A percentile compares a stretch with the other conserved stretches of the same genome.
phyloP scores from a whole-genome alignment of 2,113 vertebrate genomes.

The Pampusana beccarii region DNA sequence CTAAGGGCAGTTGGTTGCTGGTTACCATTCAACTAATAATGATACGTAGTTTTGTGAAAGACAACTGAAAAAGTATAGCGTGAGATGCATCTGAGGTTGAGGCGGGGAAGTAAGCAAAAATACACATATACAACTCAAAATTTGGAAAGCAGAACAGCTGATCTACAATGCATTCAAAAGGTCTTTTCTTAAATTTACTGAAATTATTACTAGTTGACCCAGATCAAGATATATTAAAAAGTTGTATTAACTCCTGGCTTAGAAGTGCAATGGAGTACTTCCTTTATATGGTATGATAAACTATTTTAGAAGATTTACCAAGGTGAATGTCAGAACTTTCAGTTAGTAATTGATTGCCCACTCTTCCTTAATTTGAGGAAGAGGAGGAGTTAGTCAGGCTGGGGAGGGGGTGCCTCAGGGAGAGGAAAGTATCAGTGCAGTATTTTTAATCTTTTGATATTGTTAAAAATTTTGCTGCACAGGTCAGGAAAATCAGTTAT shows the following conservation, averaged over 20 bases:
- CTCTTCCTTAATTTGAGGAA: not conserved
- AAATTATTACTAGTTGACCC: not conserved
- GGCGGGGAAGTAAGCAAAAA: not conserved
- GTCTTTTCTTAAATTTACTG: not conserved
- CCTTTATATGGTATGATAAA: not conserved
- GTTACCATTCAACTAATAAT: not conserved
- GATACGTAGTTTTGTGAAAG: not conserved
- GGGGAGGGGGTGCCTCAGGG: not conserved
- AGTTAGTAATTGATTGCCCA: not conserved
- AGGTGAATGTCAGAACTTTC: not conserved
- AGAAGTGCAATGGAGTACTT: not conserved
- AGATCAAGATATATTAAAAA: not conserved
- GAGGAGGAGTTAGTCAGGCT: not conserved
- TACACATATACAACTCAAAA: not conserved
- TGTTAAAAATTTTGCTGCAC: constrained; percentile 30
- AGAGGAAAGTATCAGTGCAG: not conserved
- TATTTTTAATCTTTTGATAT: constrained; percentile 34
- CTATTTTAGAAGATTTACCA: not conserved
- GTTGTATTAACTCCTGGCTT: not conserved
- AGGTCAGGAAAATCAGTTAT: constrained; percentile 61
- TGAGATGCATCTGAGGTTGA: not conserved
- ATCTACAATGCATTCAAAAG: not conserved
- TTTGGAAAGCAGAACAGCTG: not conserved
- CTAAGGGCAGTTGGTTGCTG: constrained; percentile 40
- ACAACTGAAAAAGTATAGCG: not conserved